Conservation (phyloP, 2,888 invertebrate genomes). For the Cacoxenus indagator region DNA sequence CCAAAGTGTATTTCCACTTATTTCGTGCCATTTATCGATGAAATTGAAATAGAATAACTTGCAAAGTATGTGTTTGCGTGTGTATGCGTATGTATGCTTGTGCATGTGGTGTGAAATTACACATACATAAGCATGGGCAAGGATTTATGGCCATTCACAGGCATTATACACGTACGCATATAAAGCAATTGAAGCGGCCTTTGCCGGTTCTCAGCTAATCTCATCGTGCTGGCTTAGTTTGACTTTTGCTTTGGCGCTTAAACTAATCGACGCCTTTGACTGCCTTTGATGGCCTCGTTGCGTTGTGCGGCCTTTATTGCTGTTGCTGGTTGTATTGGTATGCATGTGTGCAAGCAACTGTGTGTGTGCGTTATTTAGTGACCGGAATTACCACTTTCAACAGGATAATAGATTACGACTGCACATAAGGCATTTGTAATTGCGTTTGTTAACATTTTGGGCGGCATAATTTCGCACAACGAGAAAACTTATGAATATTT, state of each 20-base stretch:
- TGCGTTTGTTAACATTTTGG: constrained; percentile 51
- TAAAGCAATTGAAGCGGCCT: background rate
- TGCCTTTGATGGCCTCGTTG: constrained; percentile 8
- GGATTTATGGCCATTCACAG: constrained; percentile 61
- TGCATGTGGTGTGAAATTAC: constrained; percentile 59
- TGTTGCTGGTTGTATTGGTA: too few relatives aligned
- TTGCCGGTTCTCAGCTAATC: background rate
- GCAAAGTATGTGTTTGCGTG: background rate
- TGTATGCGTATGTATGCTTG: constrained; percentile 28
- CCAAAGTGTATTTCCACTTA: background rate
- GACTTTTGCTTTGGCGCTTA: constrained; percentile 12
- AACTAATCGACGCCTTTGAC: constrained; percentile 22
- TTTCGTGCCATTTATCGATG: background rate
- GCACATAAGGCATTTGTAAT: constrained; percentile 55
- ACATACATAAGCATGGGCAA: constrained; percentile 58
- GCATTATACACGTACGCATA: constrained; percentile 46
- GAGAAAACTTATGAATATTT: constrained; percentile 49
- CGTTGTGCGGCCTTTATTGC: background rate
- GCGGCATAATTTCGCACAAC: constrained; percentile 18
- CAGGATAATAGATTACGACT: constrained; percentile 58
- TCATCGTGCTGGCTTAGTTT: constrained; percentile 1
- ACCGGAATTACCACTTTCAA: constrained; percentile 63
- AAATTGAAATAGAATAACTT: background rate
- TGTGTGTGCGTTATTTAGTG: constrained; percentile 54
- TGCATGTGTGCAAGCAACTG: constrained; percentile 7